A percentile compares a stretch with the other conserved stretches of the same genome.
Evolutionary conservation across 2,113 vertebrate genomes (phyloP).

Genomic region (Brachypteracias leptosomus): DNA sequence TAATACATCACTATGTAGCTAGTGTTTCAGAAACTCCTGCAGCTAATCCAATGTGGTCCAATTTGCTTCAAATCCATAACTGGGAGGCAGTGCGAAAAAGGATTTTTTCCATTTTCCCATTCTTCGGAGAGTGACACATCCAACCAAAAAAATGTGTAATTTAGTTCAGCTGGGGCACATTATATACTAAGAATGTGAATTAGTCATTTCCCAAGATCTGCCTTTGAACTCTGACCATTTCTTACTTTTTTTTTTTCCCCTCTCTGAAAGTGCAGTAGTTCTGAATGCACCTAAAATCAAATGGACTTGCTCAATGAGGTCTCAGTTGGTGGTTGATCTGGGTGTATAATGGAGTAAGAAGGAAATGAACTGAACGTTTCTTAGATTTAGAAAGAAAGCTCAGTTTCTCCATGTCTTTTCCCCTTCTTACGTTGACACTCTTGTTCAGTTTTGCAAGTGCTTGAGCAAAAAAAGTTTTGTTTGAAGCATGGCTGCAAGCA

Average conservation of each 20-base stretch:
- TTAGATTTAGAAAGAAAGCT: not conserved
- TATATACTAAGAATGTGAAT: not conserved
- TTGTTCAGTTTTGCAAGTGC: not conserved
- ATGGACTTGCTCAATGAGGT: not conserved
- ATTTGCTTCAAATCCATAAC: conserved; percentile 21
- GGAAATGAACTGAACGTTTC: not conserved
- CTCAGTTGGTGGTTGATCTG: not conserved
- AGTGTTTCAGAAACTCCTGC: conserved; percentile 19
- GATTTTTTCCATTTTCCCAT: not conserved
- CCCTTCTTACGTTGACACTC: not conserved
- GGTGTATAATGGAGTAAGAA: not conserved
- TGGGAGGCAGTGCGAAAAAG: not conserved
- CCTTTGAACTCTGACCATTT: conserved; percentile 31
- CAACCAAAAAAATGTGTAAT: not conserved
- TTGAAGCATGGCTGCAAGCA: not conserved
- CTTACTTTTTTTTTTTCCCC: not conserved
- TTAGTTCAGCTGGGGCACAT: conserved; percentile 8
- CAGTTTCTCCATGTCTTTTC: not conserved
- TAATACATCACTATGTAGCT: not conserved
- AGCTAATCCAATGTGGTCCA: not conserved
- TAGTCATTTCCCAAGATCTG: conserved; percentile 25
- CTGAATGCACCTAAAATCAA: conserved; percentile 1
- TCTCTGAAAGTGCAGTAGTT: not conserved
- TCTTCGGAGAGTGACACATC: not conserved
- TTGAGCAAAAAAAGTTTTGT: conserved; percentile 22